phyloP scores from a whole-genome alignment of 2,888 invertebrate species.

The Drosophila stalkeri region DNA sequence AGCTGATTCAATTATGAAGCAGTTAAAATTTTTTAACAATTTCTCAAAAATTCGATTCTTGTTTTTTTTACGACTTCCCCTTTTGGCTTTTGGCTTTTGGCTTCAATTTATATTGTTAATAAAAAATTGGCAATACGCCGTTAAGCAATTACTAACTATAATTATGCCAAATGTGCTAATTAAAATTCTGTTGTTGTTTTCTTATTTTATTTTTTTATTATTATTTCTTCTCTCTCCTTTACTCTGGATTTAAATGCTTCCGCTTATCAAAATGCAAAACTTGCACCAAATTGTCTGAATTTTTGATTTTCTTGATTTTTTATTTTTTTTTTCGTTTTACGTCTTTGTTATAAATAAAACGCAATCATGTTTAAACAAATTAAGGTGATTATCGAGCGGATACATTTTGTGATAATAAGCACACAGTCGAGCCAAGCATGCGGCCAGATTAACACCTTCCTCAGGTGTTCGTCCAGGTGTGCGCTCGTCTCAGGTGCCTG shows the following conservation, averaged over 20 bases:
- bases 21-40: not conserved
- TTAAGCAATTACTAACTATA: constrained; percentile 61
- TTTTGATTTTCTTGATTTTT: not conserved
- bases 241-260: constrained; percentile 51
- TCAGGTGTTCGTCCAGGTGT: constrained; percentile 33
- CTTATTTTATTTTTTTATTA: not conserved
- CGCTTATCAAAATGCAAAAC: constrained; percentile 72
- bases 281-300: constrained; percentile 13
- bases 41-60: constrained; percentile 8
- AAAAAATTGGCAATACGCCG: constrained; percentile 32
- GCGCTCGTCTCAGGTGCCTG: constrained; percentile 19
- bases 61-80: constrained; percentile 26
- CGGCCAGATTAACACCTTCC: constrained; percentile 72
- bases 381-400: constrained; percentile 74
- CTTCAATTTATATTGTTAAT: constrained; percentile 5
- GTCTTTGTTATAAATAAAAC: constrained; percentile 67
- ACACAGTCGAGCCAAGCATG: not conserved
- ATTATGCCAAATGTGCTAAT: constrained; percentile 71
- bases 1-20: constrained; percentile 2
- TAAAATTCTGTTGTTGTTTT: constrained; percentile 39
- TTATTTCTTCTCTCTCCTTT: constrained; percentile 14
- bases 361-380: constrained; percentile 69
- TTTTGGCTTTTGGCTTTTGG: constrained; percentile 9
- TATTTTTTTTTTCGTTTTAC: constrained; percentile 25
- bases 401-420: constrained; percentile 49